These are phyloP conservation scores for Epistrophe eligans DNA, from an alignment of 2,888 invertebrate genomes.

Conservation along the genomic window DNA sequence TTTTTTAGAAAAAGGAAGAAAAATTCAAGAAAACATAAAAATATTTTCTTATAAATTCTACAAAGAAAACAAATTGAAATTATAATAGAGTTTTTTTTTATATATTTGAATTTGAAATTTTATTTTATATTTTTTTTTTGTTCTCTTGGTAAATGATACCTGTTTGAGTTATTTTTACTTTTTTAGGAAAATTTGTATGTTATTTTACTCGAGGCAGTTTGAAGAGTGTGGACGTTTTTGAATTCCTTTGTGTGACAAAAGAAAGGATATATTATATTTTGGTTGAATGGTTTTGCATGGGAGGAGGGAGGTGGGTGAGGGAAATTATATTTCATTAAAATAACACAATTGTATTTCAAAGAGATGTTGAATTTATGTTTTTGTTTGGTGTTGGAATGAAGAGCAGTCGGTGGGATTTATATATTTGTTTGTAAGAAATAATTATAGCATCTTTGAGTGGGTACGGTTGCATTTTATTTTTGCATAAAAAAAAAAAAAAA, in stretches of 20 bases:
- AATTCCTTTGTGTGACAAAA: not conserved
- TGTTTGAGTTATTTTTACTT: not conserved
- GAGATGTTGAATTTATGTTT: not conserved
- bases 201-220: constrained; percentile 1
- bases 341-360: not conserved
- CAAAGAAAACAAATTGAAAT: constrained; percentile 65
- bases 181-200: constrained; percentile 15
- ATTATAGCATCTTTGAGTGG: no score
- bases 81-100: constrained; percentile 50
- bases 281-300: not conserved
- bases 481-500: no score
- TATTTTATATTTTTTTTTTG: not conserved
- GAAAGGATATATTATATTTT: not conserved
- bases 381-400: no score
- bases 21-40: constrained; percentile 36
- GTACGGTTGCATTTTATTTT: no score
- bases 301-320: not conserved
- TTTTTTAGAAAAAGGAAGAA: constrained; percentile 7
- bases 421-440: no score
- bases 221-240: constrained; percentile 19
- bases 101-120: not conserved
- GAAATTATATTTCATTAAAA: not conserved
- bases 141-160: not conserved
- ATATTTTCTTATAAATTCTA: not conserved
- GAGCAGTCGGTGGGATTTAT: no score